Evolutionary conservation across 2,113 vertebrate species (phyloP).

Genomic region (Pachycephala philippinensis): DNA sequence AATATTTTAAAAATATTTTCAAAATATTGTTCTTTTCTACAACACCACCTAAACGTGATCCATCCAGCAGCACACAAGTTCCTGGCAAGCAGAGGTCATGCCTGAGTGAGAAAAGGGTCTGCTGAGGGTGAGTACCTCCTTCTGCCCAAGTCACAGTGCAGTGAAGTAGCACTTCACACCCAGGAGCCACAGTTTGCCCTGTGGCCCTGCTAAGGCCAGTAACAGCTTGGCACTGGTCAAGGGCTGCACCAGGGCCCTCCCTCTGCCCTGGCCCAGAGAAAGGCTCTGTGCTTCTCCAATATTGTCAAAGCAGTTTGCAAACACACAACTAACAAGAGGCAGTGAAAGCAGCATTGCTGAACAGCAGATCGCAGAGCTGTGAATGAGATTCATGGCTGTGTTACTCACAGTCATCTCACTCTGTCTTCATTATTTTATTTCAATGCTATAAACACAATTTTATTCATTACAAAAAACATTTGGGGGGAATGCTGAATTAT

Average conservation of each 20-base stretch:
- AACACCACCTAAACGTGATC: fast-evolving
- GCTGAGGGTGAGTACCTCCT: background rate
- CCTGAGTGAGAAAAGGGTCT: background rate
- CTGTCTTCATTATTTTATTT: background rate
- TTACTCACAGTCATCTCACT: background rate
- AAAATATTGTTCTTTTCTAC: background rate
- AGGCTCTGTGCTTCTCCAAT: background rate
- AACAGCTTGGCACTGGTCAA: background rate
- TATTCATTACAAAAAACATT: background rate
- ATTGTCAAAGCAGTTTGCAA: background rate
- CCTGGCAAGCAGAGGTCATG: background rate
- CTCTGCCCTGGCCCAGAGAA: fast-evolving
- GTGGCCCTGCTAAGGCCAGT: background rate
- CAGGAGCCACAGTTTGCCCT: background rate
- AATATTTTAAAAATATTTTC: background rate
- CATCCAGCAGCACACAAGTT: background rate
- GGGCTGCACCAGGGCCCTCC: background rate
- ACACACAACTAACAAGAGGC: background rate
- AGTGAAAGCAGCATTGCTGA: background rate
- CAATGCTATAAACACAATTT: background rate
- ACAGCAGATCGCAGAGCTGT: background rate
- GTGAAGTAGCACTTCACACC: background rate
- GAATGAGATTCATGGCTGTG: background rate
- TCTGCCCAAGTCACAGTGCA: background rate
- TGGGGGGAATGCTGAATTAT: background rate